Conservation (phyloP, 2,797 vertebrate species). For the Takifugu ocellatus region DNA sequence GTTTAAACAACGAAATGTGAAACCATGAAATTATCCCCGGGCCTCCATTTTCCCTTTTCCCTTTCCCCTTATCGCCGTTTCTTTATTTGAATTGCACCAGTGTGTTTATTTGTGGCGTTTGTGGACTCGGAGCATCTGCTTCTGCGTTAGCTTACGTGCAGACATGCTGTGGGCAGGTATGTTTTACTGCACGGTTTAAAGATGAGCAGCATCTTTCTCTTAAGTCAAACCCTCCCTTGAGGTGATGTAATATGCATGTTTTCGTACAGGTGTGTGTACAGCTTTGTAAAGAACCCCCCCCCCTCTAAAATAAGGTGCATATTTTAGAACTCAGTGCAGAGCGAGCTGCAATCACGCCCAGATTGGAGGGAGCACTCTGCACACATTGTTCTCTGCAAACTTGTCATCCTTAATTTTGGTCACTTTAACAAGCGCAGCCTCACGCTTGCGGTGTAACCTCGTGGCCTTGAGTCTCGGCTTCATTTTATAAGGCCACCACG, state of each 20-base stretch:
- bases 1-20: conserved; percentile 38
- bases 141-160: conserved; percentile 3
- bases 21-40: conserved; percentile 5
- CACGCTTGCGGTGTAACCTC: conserved; percentile 50
- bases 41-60: background rate
- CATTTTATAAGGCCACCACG: conserved; percentile 44
- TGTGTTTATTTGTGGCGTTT: conserved; percentile 6
- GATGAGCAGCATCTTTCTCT: background rate
- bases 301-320: background rate
- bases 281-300: background rate
- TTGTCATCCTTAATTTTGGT: conserved; percentile 55
- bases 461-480: conserved; percentile 38
- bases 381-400: conserved; percentile 49
- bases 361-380: background rate
- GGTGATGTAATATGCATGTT: background rate
- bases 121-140: conserved; percentile 8
- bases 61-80: background rate
- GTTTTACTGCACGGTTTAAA: background rate
- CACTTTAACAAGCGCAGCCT: conserved; percentile 63
- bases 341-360: no score
- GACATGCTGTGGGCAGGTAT: conserved; percentile 2
- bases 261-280: background rate
- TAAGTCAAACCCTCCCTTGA: conserved; percentile 1
- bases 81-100: background rate
- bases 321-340: conserved; percentile 5